These are phyloP conservation scores for Trachymyrmex septentrionalis DNA, from an alignment of 1,140 invertebrate genomes.

Conservation along the genomic window DNA sequence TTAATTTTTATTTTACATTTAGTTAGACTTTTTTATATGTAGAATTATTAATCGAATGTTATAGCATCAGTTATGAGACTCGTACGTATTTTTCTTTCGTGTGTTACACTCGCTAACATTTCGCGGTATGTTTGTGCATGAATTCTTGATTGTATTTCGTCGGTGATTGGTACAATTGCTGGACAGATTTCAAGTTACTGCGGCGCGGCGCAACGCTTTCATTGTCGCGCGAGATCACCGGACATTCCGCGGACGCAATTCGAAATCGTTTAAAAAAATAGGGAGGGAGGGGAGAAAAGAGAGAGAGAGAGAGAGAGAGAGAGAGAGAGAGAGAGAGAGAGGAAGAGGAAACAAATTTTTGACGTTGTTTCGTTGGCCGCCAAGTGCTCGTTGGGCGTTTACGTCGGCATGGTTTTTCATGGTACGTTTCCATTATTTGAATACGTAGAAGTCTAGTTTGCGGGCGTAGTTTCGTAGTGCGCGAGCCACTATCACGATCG, in stretches of 20 bases:
- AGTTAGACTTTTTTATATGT: neutral
- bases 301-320: neutral
- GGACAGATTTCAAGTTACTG: slow-evolving; percentile 55
- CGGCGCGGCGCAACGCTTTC: slow-evolving; percentile 16
- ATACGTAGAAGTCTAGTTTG: slow-evolving; percentile 35
- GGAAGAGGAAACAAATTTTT: slow-evolving; percentile 47
- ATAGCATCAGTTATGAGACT: neutral
- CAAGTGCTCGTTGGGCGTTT: slow-evolving; percentile 45
- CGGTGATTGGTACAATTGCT: slow-evolving; percentile 11
- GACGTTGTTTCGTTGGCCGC: slow-evolving; percentile 32
- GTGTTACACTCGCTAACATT: neutral
- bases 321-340: neutral
- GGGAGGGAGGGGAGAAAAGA: neutral
- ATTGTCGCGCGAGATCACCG: slow-evolving; percentile 30
- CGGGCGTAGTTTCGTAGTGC: slow-evolving; percentile 17
- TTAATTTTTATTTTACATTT: neutral
- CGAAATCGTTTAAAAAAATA: slow-evolving; percentile 49
- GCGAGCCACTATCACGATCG: slow-evolving; percentile 45
- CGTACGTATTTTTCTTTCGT: slow-evolving; percentile 2
- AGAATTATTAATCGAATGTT: neutral
- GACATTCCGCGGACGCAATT: slow-evolving; percentile 46
- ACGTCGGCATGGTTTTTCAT: slow-evolving; percentile 17
- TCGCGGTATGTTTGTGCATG: slow-evolving; percentile 38
- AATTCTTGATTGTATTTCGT: slow-evolving; percentile 48
- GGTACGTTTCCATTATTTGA: slow-evolving; percentile 49